phyloP scores from a whole-genome alignment of 2,888 invertebrate genomes.

The Drosophila formosana region DNA sequence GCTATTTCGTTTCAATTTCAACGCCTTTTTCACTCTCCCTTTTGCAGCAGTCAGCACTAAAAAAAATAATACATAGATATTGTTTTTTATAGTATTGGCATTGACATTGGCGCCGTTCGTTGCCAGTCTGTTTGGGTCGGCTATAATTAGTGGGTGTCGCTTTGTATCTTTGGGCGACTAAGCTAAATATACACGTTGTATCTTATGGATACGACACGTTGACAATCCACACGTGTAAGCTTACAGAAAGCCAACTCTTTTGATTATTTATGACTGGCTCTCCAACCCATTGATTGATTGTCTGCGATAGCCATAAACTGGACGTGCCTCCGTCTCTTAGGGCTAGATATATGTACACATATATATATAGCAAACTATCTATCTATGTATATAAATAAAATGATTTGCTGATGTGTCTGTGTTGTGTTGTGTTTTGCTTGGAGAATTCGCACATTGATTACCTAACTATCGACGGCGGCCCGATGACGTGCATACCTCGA shows the following conservation, averaged over 20 bases:
- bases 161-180: slow-evolving; percentile 9
- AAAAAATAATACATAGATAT: neutral
- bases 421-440: slow-evolving; percentile 9
- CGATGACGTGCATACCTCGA: slow-evolving; percentile 46
- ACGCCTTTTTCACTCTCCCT: slow-evolving; percentile 24
- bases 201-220: slow-evolving; percentile 14
- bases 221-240: slow-evolving; percentile 23
- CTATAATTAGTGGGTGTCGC: slow-evolving; percentile 53
- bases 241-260: slow-evolving; percentile 7
- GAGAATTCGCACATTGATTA: slow-evolving; percentile 41
- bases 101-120: slow-evolving; percentile 60
- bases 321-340: slow-evolving; percentile 54
- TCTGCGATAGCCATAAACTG: slow-evolving; percentile 17
- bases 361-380: slow-evolving; percentile 4
- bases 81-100: slow-evolving; percentile 42
- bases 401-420: slow-evolving; percentile 5
- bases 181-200: slow-evolving; percentile 13
- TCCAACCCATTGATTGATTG: slow-evolving; percentile 52
- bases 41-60: neutral
- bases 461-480: slow-evolving; percentile 27
- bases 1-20: slow-evolving; percentile 48
- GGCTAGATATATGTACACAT: neutral
- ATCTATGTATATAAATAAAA: neutral
- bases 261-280: slow-evolving; percentile 30
- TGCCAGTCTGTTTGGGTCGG: neutral